A percentile compares a stretch with the other conserved stretches of the same genome.
These are phyloP conservation scores for Adrianichthys oophorus DNA, from an alignment of 2,797 vertebrate genomes.

Conservation along the genomic window DNA sequence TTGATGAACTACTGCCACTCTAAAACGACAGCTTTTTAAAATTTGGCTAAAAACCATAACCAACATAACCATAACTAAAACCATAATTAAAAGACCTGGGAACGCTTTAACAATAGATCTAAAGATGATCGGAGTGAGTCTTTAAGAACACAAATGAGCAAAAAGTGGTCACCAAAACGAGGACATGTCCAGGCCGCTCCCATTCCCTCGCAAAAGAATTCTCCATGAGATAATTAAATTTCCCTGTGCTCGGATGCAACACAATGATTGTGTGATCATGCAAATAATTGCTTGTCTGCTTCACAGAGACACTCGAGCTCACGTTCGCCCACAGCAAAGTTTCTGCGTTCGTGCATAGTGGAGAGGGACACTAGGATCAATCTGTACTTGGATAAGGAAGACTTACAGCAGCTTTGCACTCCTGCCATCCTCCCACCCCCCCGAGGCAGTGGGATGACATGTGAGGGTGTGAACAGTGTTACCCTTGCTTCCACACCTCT, in stretches of 20 bases:
- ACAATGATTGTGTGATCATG: conserved; percentile 79
- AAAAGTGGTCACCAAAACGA: conserved; percentile 7
- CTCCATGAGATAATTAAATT: conserved; percentile 75
- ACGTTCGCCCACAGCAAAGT: conserved; percentile 34
- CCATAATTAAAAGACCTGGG: too few relatives aligned
- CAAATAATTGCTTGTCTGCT: conserved; percentile 77
- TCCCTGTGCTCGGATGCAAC: conserved; percentile 71
- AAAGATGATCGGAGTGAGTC: too few relatives aligned
- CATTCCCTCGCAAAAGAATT: conserved; percentile 57
- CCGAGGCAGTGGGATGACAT: conserved; percentile 33
- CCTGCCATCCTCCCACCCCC: conserved; percentile 2
- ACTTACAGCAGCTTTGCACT: conserved; percentile 23
- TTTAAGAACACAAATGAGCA: conserved; percentile 3
- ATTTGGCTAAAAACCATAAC: too few relatives aligned
- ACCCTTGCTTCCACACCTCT: conserved; percentile 34
- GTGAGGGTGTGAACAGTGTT: conserved; percentile 43
- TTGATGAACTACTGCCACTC: too few relatives aligned
- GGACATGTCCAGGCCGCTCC: conserved; percentile 12
- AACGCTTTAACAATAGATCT: too few relatives aligned
- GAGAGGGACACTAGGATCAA: conserved; percentile 30
- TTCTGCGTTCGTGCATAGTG: conserved; percentile 46
- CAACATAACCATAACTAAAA: too few relatives aligned
- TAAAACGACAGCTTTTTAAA: too few relatives aligned
- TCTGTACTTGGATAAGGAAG: conserved; percentile 31
- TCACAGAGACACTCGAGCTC: conserved; percentile 35